A percentile compares a stretch with the other conserved stretches of the same genome.
Evolutionary conservation across 2,888 invertebrate species (phyloP).

Genomic region (Parochlus steinenii): DNA sequence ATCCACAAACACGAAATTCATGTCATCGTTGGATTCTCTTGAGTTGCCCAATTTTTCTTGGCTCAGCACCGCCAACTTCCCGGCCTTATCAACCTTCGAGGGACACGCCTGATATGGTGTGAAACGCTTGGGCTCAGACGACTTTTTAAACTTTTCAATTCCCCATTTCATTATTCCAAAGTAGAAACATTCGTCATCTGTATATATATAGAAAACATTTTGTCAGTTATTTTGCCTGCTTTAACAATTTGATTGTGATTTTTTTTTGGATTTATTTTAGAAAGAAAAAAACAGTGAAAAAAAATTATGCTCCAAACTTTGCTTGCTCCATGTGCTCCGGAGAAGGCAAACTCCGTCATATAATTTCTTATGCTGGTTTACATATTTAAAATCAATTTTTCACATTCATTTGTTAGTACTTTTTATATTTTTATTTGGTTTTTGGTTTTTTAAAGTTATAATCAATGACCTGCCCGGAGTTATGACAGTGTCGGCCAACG

Average conservation of each 20-base stretch:
- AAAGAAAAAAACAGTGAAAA: slow-evolving; percentile 14
- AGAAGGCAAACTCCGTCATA: too few relatives aligned
- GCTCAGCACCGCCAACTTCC: slow-evolving; percentile 4
- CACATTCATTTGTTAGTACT: slow-evolving; percentile 10
- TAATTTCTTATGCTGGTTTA: too few relatives aligned
- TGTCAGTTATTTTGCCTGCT: slow-evolving; percentile 41
- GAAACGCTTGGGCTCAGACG: slow-evolving; percentile 44
- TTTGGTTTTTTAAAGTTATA: neutral
- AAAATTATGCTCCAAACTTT: slow-evolving; percentile 11
- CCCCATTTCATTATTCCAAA: slow-evolving; percentile 87
- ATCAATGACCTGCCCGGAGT: neutral
- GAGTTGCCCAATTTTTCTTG: slow-evolving; percentile 6
- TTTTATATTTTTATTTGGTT: slow-evolving; percentile 2
- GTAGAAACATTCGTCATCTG: slow-evolving; percentile 96
- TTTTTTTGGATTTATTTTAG: slow-evolving; percentile 12
- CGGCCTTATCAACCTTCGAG: slow-evolving; percentile 48
- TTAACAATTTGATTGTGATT: slow-evolving; percentile 6
- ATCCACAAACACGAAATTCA: slow-evolving; percentile 3
- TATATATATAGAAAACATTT: slow-evolving; percentile 67
- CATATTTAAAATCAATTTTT: neutral
- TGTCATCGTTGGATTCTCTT: slow-evolving; percentile 3
- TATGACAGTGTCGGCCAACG: neutral
- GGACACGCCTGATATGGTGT: slow-evolving; percentile 89
- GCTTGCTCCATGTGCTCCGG: too few relatives aligned
- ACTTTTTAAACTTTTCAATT: slow-evolving; percentile 45